Conservation (phyloP, 2,113 vertebrate species). For the Indri indri region DNA sequence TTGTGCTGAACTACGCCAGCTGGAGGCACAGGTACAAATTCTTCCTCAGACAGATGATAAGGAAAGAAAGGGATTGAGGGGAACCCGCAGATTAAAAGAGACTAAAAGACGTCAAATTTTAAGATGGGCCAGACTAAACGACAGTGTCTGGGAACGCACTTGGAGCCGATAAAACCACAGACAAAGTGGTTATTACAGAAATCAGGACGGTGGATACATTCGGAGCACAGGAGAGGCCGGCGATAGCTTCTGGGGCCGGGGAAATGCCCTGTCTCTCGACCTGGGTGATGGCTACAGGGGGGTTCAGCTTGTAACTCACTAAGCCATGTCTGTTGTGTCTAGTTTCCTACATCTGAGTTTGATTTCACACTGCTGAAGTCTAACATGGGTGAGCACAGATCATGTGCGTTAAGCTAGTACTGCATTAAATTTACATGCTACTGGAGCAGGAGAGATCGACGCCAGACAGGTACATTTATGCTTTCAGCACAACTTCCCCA, state of each 20-base stretch:
- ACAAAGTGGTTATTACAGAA: neutral
- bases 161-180: neutral
- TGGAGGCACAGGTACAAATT: neutral
- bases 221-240: neutral
- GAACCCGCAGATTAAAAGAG: neutral
- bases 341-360: neutral
- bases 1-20: neutral
- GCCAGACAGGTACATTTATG: conserved; percentile 8
- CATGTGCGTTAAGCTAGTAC: neutral
- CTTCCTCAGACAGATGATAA: neutral
- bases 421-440: neutral
- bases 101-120: neutral
- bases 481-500: neutral
- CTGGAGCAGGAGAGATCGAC: neutral
- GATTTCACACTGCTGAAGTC: neutral
- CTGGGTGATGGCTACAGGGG: neutral
- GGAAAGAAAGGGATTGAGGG: neutral
- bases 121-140: neutral
- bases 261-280: neutral
- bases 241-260: neutral
- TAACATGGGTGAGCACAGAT: neutral
- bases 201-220: neutral
- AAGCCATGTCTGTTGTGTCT: neutral
- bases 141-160: neutral
- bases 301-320: neutral